Base-by-base conservation (phyloP, 2,797 vertebrate species). In the Merluccius polli region DNA sequence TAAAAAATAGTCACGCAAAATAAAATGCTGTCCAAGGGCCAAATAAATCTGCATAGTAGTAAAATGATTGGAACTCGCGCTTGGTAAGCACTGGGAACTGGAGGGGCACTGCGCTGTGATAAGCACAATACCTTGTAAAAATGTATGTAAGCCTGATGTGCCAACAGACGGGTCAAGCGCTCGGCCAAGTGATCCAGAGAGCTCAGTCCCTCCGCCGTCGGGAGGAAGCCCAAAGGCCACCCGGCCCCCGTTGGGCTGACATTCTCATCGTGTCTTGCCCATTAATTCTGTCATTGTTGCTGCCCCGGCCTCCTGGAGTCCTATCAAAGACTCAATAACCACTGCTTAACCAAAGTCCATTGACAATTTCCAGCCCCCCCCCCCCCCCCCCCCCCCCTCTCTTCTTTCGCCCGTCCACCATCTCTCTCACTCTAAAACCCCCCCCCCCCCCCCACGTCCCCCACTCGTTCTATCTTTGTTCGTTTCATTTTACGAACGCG, bases 281-380 rank as follows among this genome's bases (percentile, higher is more conserved):
- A 92, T 93, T 94, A 94, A 94, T 94, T 93, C 91, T 87, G 89
- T 93, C 86, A 94, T 94, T 95, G 94, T 94, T 93, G 92, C 85
- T 91, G 79, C 87, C 81, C 84, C 70, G 91, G 92, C 92, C 92
- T 93, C 93, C 92, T 84, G 92, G 92, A 93, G 92, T 92, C 92
- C 90, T 91, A 92, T 88, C 86, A 93, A 93, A 91, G 92, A 92
- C 93, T 93, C 92, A 93, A 93, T 93, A 94, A 91, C 90, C 86
- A 89, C 91, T 93, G 90, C 93, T 94, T 94, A 94, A 92, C 91
- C 87, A 92, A 86, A 87, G 87, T 89, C 89, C 90, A 90, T 84
- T 88, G 87, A 83, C 88, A 85, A 89, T 85, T 87, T 83, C 80
- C 79, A 83, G 18, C 30, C 7, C n/a, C 71, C 75, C 76, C 78